A percentile compares a stretch with the other conserved stretches of the same genome.
Evolutionary conservation across 1,140 invertebrate genomes (phyloP).

Genomic region (Drosophila baimaii): DNA sequence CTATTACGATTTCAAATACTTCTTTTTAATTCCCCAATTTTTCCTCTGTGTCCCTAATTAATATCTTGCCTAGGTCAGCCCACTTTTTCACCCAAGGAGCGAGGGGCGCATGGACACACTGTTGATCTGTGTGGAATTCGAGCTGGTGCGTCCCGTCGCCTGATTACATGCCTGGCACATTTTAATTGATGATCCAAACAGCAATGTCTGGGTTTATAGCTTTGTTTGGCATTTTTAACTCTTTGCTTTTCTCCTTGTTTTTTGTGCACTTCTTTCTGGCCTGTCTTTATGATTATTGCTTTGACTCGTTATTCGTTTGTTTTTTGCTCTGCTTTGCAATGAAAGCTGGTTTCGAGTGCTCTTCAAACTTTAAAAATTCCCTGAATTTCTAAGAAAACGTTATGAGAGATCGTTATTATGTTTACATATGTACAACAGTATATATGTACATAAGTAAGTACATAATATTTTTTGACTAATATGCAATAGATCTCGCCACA

Average conservation of each 20-base stretch:
- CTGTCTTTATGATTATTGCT: constrained; percentile 70
- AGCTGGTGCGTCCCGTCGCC: constrained; percentile 29
- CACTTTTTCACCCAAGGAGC: constrained; percentile 34
- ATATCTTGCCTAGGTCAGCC: constrained; percentile 47
- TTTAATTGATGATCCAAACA: constrained; percentile 72
- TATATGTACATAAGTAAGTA: too few species aligned
- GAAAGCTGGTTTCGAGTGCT: constrained; percentile 48
- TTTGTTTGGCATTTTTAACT: constrained; percentile 46
- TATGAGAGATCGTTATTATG: background rate
- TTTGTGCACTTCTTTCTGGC: constrained; percentile 35
- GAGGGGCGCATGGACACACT: background rate
- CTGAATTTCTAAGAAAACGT: constrained; percentile 16
- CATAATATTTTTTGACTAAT: background rate
- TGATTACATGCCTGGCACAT: constrained; percentile 62
- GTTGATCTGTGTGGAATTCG: constrained; percentile 37
- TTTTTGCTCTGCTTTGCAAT: constrained; percentile 22
- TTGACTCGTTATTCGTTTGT: constrained; percentile 36
- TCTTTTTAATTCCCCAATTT: too few species aligned
- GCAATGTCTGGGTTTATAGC: constrained; percentile 46
- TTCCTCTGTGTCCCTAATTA: constrained; percentile 36
- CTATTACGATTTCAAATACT: too few species aligned
- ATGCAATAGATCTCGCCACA: background rate
- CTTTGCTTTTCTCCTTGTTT: constrained; percentile 14
- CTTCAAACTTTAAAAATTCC: constrained; percentile 19
- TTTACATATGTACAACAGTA: too few species aligned